Base-by-base conservation (phyloP, 92 coral and sea anemone genomes). In the Paragorgia papillata region DNA sequence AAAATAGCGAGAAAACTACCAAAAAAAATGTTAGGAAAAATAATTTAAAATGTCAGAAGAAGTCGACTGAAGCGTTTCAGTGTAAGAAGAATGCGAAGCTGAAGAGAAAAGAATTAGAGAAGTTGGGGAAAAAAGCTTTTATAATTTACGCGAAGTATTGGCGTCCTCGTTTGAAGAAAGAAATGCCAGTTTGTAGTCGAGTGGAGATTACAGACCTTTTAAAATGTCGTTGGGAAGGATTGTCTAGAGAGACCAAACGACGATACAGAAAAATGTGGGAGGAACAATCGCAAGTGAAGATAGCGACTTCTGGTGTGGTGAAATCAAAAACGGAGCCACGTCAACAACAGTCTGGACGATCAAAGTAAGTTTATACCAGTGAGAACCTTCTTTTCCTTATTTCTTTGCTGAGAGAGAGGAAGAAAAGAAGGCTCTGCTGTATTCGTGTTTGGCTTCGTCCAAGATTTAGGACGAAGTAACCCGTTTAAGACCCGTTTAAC, bases 211-310 rank as follows among this genome's bases (percentile, higher is more conserved):
- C 64, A 58, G 19, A 58, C 13, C 37, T 58, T 27, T 32, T 58
- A 12, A 58, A 58, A 58, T 10, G 37, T 12, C 64, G 64, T 22
- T 58, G 64, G 64, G 32, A 58, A 25, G 34, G 64, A 20, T 25
- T 32, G 64, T 14, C 17, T n/a, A 21, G 19, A 25, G 25, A 58
- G 31, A 58, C 32, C 18, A 27, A 58, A 58, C 32, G 64, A 58
- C 64, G 64, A 0, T 58, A 58, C n/a, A 12, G 33, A 58, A 58
- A 58, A 14, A 58, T 19, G n/a, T 55, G 61, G 61, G 24, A 19
- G 22, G 61, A 55, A 55, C 43, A 46, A 46, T 7, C 64, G 32
- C 7, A 58, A 58, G 32, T 26, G 33, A 13, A 27, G 2, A n/a
- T n/a, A n/a, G 17, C 21, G 7, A 58, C 0, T 10, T 7, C 64